Conservation (phyloP, 1,140 invertebrate species). For the Penaeus vannamei region DNA sequence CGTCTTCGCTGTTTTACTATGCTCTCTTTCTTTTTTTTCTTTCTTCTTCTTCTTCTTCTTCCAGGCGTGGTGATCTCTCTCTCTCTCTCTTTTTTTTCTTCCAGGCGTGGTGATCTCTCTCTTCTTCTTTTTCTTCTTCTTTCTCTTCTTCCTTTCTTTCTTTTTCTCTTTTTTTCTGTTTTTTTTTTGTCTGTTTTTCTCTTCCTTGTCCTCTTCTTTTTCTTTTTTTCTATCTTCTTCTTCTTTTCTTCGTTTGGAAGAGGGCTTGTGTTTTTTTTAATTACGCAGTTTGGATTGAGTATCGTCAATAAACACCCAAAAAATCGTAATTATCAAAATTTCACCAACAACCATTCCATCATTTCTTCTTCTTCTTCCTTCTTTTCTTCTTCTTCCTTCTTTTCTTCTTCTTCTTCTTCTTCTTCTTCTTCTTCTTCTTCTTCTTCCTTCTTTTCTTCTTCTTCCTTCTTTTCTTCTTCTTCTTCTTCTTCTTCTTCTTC, state of each 20-base stretch:
- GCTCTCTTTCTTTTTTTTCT: neutral
- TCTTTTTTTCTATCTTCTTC: no score
- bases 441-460: neutral
- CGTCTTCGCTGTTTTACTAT: no score
- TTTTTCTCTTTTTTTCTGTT: slow-evolving; percentile 14
- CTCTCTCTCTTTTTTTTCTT: neutral
- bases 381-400: slow-evolving; percentile 12
- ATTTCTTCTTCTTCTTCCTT: no score
- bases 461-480: neutral
- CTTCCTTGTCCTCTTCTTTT: no score
- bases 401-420: neutral
- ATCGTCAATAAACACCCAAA: no score
- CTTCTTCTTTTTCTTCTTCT: neutral
- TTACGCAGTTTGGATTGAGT: no score
- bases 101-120: neutral
- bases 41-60: neutral
- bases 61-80: neutral
- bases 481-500: no score
- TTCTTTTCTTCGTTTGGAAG: slow-evolving; percentile 2
- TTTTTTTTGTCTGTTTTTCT: no score
- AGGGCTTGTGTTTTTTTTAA: no score
- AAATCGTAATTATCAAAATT: no score
- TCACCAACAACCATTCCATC: no score
- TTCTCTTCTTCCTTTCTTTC: neutral
- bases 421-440: no score